Evolutionary conservation across 1,140 invertebrate species (phyloP), one percentile per base, ranked within the genome.

Genomic region (Drosophila sproati): DNA sequence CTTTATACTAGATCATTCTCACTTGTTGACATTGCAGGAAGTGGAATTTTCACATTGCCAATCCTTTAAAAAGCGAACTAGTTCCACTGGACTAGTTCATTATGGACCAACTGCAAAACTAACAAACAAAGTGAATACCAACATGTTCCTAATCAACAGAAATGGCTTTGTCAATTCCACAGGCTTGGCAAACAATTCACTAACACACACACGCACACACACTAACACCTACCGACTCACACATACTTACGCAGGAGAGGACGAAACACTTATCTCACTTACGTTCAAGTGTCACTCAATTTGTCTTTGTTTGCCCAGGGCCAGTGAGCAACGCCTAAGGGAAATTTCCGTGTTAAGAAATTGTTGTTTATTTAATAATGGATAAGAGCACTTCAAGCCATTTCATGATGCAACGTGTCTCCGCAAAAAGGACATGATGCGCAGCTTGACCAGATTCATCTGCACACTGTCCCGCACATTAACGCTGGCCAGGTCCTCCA

Each of bases 381-480:
- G 35, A 88, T 64, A 55, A 60, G 59, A 45, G 43, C 45, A 35
- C 43, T 43, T 52, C n/a, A 29, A 20, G 28, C 45, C 50, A 75
- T 81, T 76, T 73, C 77, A 66, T 39, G 37, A 34, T 48, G 52
- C 60, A 45, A 80, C 66, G 73, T 74, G 83, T 51, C 80, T 64
- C 7, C 81, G 85, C 57, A 92, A 57, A 71, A 91, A 92, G 51
- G 78, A 78, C 70, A 91, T 87, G 37, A 92, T 83, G 41, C 82
- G 79, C 68, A 91, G 51, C 67, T 92, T 92, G 73, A 81, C 80
- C 61, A 92, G 80, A 80, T 89, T 91, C 82, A 92, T 88, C 56
- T 81, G 52, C 41, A 92, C 74, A 20, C 60, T 76, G 60, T 91
- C 91, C 32, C 29, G 35, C 31, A 85, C 67, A 41, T 80, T 77